Percentiles rank a stretch among this genome's conserved stretches.
Evolutionary conservation across 2,113 vertebrate species (phyloP).

Genomic region (Rissa tridactyla): DNA sequence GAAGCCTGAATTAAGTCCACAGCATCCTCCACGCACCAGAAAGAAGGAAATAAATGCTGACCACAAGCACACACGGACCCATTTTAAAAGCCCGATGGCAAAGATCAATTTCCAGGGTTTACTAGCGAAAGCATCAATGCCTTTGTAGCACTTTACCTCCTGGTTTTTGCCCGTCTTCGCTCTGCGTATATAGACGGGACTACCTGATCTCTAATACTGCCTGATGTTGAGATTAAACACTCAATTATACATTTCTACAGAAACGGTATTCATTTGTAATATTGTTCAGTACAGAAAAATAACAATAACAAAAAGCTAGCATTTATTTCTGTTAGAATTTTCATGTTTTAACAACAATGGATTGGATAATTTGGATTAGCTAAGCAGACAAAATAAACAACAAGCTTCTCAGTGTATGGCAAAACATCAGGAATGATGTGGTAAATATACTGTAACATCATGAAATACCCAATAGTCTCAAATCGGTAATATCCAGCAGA

Average conservation of each 20-base stretch:
- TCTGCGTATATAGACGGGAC: accelerated
- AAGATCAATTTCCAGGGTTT: neutral
- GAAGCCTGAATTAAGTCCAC: accelerated
- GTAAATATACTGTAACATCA: neutral
- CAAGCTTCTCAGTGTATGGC: neutral
- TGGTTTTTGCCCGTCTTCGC: accelerated
- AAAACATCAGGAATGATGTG: neutral
- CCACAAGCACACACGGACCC: accelerated
- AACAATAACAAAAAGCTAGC: neutral
- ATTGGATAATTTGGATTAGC: neutral
- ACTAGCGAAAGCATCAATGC: neutral
- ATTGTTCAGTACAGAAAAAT: neutral
- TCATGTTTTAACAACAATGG: neutral
- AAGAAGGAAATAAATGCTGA: neutral
- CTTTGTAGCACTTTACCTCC: neutral
- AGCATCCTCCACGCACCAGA: accelerated
- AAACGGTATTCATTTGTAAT: accelerated
- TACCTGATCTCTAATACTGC: neutral
- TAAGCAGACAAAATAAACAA: neutral
- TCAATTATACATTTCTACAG: neutral
- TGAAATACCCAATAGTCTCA: neutral
- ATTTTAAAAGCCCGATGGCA: neutral
- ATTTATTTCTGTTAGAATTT: neutral
- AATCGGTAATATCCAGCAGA: constrained; percentile 59
- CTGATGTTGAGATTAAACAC: neutral